These are phyloP conservation scores for Atta texana DNA, from an alignment of 1,140 invertebrate species.

Conservation along the genomic window DNA sequence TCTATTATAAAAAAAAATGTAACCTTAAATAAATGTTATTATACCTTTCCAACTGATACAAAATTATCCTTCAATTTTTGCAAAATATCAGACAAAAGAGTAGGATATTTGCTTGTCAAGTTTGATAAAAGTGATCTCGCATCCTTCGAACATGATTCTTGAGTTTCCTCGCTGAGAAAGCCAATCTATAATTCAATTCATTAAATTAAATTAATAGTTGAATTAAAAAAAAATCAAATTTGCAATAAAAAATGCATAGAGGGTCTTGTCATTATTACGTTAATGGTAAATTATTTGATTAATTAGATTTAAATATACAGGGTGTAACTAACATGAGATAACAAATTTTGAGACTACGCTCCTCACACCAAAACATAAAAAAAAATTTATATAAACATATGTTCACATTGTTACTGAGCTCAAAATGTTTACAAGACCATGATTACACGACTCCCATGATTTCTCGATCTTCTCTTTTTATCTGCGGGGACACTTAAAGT, in stretches of 20 bases:
- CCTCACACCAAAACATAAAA: too few relatives aligned
- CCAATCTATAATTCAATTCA: constrained; percentile 88
- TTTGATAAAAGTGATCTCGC: constrained; percentile 91
- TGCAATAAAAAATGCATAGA: neutral
- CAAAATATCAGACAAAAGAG: constrained; percentile 90
- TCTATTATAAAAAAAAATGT: neutral
- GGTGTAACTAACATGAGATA: too few relatives aligned
- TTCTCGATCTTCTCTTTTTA: too few relatives aligned
- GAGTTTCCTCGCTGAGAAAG: constrained; percentile 90
- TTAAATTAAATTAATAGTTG: neutral
- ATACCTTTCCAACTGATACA: constrained; percentile 88
- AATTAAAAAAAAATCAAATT: constrained; percentile 16
- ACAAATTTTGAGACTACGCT: too few relatives aligned
- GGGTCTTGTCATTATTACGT: neutral
- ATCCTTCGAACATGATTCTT: constrained; percentile 92
- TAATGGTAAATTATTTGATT: neutral
- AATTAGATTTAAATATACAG: neutral
- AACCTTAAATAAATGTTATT: constrained; percentile 17
- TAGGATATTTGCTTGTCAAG: constrained; percentile 90
- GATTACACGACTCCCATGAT: too few relatives aligned
- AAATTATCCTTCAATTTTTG: constrained; percentile 89
- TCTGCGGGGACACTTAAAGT: too few relatives aligned
- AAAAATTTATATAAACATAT: too few relatives aligned
- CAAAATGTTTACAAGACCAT: too few relatives aligned
- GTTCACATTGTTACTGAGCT: too few relatives aligned